Evolutionary conservation across 2,113 vertebrate species (phyloP), one percentile per base, ranked within the genome.

Genomic region (Nothocercus nigrocapillus): DNA sequence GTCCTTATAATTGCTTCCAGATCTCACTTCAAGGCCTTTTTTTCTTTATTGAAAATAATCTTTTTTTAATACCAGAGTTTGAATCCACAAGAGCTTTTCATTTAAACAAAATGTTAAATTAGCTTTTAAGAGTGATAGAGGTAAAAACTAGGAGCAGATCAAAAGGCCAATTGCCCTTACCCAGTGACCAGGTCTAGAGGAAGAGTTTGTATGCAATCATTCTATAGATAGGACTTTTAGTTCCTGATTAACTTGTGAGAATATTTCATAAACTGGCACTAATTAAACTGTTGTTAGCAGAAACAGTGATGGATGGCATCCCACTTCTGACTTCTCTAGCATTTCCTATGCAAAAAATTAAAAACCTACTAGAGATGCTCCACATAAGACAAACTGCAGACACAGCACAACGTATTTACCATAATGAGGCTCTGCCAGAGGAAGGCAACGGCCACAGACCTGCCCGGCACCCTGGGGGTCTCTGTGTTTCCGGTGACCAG

Each of bases 151-250:
- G 11, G 42, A 61, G 3, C 16, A 30, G 18, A 85, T 32, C 27
- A 70, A 82, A 93, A 81, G 21, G 17, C 34, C 68, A 28, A 58
- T 84, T 25, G 54, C 4, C 5, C 49, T 84, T 32, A 53, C 0
- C 2, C 5, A 0, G 36, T 38, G 27, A 21, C 5, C 2, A 1
- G 7, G 72, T 5, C 17, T 30, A 11, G 28, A 49, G 34, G 61
- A 90, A 75, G 62, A 30, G 2, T 4, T 28, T 53, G 5, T 13
- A 18, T 7, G 3, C 2, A 1, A 64, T 81, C 1, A 0, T 44
- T 66, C 42, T 16, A 85, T 18, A 56, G 9, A 30, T 30, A 51
- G 0, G 1, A 19, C 2, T 69, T 73, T 32, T 75, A 3, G 11
- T 34, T 82, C 34, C 40, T 36, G 10, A 30, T 72, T 44, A 61